Evolutionary conservation across 1,140 invertebrate genomes (phyloP).

Genomic region (Dinoponera quadriceps): DNA sequence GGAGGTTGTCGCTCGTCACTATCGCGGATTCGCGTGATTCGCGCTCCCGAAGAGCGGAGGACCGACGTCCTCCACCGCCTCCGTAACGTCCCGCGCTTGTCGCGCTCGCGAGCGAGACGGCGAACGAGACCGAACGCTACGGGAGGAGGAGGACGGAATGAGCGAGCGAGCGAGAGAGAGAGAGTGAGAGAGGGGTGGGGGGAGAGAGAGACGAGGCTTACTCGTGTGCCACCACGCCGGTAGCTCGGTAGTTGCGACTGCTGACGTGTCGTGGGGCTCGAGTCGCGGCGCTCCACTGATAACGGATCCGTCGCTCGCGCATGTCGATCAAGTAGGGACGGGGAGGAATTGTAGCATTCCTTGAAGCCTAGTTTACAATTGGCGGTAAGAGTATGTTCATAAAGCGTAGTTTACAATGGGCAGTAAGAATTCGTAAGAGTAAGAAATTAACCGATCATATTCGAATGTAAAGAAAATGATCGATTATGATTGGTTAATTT

Average conservation of each 20-base stretch:
- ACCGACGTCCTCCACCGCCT: slow-evolving; percentile 63
- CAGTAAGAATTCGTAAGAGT: too few relatives aligned
- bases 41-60: slow-evolving; percentile 59
- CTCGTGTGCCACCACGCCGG: background rate
- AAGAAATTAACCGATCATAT: too few relatives aligned
- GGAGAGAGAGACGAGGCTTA: background rate
- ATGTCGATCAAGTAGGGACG: background rate
- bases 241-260: too few relatives aligned
- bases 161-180: background rate
- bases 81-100: slow-evolving; percentile 4
- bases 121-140: background rate
- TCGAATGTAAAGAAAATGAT: too few relatives aligned
- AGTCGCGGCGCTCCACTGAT: background rate
- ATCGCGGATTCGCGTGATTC: slow-evolving; percentile 64
- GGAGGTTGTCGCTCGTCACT: slow-evolving; percentile 61
- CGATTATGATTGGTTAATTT: too few relatives aligned
- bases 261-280: background rate
- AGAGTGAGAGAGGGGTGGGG: background rate
- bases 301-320: background rate
- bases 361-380: too few relatives aligned
- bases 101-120: slow-evolving; percentile 9
- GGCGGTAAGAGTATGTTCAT: too few relatives aligned
- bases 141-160: background rate
- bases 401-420: too few relatives aligned
- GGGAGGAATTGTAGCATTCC: background rate